Conservation (phyloP, 1,140 invertebrate genomes). For the Anastatus disparis region DNA sequence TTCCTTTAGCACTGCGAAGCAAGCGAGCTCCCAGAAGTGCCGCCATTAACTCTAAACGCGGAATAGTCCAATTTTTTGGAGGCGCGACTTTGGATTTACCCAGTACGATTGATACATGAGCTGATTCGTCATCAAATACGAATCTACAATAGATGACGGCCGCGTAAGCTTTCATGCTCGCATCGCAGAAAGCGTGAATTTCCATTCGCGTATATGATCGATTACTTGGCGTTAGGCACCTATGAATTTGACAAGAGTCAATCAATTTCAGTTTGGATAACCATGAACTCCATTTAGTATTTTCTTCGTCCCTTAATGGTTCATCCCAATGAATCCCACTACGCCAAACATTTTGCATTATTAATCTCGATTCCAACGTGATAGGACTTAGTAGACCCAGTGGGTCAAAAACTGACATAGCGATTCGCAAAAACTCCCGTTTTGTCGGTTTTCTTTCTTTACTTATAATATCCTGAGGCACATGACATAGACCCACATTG, state of each 20-base stretch:
- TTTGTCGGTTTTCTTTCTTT: constrained; percentile 36
- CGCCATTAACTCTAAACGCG: no score
- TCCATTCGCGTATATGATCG: neutral
- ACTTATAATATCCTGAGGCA: neutral
- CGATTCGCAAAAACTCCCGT: constrained; percentile 32
- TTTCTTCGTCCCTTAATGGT: no score
- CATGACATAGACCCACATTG: neutral
- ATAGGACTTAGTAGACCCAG: constrained; percentile 51
- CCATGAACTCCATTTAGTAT: neutral
- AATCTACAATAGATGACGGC: no score
- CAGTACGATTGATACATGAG: no score
- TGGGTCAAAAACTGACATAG: constrained; percentile 53
- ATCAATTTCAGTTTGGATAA: neutral
- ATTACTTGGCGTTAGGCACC: no score
- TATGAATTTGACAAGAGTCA: neutral
- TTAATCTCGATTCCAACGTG: constrained; percentile 46
- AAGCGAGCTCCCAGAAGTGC: no score
- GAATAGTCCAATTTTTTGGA: no score
- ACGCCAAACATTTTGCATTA: constrained; percentile 57
- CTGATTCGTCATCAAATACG: no score
- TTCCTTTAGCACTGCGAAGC: no score
- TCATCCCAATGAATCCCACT: constrained; percentile 52
- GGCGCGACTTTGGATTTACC: no score
- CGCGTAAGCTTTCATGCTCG: neutral
- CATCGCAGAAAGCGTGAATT: neutral